These are phyloP conservation scores for Ciconia nigra DNA, from an alignment of 2,797 vertebrate genomes.

Conservation along the genomic window DNA sequence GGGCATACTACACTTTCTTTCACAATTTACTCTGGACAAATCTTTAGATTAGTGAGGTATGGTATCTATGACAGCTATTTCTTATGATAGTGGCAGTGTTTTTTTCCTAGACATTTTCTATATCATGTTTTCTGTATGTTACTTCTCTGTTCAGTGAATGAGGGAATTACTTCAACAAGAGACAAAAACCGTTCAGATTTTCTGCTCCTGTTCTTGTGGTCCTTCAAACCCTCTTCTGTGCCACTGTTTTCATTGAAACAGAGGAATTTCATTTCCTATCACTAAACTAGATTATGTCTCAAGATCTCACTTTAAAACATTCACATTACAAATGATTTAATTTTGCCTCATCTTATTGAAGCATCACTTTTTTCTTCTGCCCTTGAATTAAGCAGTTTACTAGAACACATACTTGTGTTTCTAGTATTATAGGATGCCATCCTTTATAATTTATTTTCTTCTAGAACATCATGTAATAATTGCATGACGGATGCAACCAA, in stretches of 20 bases:
- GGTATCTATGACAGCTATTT: not conserved
- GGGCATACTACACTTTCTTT: not conserved
- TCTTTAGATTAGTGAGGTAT: not conserved
- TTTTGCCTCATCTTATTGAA: not conserved
- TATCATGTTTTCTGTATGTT: not conserved
- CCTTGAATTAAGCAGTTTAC: not conserved
- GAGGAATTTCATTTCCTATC: not conserved
- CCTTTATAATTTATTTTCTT: not conserved
- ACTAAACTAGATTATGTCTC: not conserved
- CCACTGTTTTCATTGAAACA: not conserved
- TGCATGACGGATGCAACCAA: not conserved
- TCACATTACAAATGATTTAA: not conserved
- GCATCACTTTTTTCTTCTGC: not conserved
- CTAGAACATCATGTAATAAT: not conserved
- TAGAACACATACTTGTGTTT: not conserved
- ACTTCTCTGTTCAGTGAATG: not conserved
- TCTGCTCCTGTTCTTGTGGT: not conserved
- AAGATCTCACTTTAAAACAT: not conserved
- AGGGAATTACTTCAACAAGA: not conserved
- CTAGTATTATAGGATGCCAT: not conserved
- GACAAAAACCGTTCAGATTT: not conserved
- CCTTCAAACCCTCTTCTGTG: not conserved
- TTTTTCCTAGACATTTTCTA: not conserved
- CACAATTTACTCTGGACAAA: not conserved
- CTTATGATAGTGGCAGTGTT: rapidly evolving